Evolutionary conservation across 1,140 invertebrate species (phyloP), one percentile per base, ranked within the genome.

Genomic region (Ips nitidus): DNA sequence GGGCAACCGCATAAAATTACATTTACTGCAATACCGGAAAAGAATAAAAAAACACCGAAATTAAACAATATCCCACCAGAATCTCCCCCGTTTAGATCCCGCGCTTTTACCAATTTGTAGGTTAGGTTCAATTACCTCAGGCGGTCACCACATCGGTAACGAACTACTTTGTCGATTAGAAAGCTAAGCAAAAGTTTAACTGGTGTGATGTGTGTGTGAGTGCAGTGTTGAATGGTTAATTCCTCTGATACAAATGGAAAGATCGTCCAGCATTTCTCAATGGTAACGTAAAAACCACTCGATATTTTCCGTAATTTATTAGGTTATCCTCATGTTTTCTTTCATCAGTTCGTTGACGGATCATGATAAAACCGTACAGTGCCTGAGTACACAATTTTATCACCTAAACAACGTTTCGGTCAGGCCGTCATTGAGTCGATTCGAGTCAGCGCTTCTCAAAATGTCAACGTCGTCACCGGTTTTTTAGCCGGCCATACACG

Each of bases 91-190:
- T 41, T 58, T 39, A 2, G 42, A 47, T 69, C 67, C 67, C 67
- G 67, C 67, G 67, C 67, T 61, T 69, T 67, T 63, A 37, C 39
- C 37, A 40, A 8, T 50, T 61, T 69, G 22, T 69, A 69, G 67
- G 67, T 69, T 69, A 69, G 67, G 67, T 69, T 69, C 67, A 47
- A 52, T 45, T 63, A 69, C 67, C 67, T 69, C 62, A 22, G 47
- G 22, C 67, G 42, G 59, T 69, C 67, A 68, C 57, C 22, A 38
- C 22, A 55, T 60, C 22, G 57, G 42, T 58, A 52, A 60, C 53
- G 56, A 47, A 42, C 45, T 55, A 62, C 66, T 62, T 61, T 42
- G 50, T 55, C 45, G 42, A 62, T 69, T 62, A 56, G 39, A 60
- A 58, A 58, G 56, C 36, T 38, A 5, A 60, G 41, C 8, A 6